phyloP scores from a whole-genome alignment of 2,797 vertebrate genomes.

The Gymnoscopelus microlampas region DNA sequence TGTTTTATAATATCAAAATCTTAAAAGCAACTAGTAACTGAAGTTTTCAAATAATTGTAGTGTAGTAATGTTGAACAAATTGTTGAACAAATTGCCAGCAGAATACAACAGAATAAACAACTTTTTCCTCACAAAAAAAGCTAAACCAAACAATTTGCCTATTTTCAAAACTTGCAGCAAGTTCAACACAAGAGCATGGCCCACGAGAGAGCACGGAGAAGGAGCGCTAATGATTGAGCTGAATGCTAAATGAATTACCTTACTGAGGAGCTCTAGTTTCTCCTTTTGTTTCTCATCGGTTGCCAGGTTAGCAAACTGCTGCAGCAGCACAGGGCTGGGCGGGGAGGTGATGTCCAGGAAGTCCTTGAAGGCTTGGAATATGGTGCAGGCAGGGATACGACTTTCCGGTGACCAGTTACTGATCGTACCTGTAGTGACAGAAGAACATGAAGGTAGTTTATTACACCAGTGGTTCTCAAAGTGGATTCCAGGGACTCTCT shows the following conservation, averaged over 20 bases:
- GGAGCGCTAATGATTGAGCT: conserved; percentile 21
- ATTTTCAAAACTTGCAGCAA: too few species aligned
- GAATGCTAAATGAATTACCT: conserved; percentile 78
- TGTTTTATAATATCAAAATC: too few species aligned
- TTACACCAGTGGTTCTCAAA: too few species aligned
- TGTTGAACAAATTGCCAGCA: too few species aligned
- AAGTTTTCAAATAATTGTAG: too few species aligned
- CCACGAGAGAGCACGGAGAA: neutral
- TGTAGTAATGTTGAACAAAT: too few species aligned
- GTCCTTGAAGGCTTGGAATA: conserved; percentile 95
- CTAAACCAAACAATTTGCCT: too few species aligned
- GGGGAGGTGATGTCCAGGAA: conserved; percentile 98
- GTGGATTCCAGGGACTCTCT: too few species aligned
- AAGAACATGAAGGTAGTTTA: neutral
- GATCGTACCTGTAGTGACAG: too few species aligned
- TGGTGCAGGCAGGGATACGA: conserved; percentile 94
- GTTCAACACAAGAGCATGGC: conserved; percentile 10
- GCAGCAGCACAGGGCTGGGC: conserved; percentile 91
- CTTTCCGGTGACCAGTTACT: conserved; percentile 92
- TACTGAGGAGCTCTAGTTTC: conserved; percentile 92
- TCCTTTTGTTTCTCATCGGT: conserved; percentile 93
- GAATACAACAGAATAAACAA: neutral
- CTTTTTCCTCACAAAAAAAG: neutral
- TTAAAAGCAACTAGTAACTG: too few species aligned
- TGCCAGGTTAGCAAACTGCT: conserved; percentile 94